Evolutionary conservation across 2,888 invertebrate genomes (phyloP), one percentile per base, ranked within the genome.

Genomic region (Malacosoma neustria): DNA sequence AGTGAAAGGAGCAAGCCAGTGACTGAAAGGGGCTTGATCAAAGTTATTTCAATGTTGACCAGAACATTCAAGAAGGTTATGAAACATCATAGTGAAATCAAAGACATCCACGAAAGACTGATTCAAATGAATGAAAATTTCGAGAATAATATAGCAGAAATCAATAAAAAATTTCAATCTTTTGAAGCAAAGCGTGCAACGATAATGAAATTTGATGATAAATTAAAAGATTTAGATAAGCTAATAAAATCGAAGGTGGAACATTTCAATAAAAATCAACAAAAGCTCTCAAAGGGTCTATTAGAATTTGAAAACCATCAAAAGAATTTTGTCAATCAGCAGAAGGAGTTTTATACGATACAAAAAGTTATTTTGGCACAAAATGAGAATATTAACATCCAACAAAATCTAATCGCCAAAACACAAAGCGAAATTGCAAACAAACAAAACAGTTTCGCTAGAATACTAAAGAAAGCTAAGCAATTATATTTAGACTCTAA

Each of bases 31-130:
- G 77, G 75, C 4, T 45, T 85, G 1, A 52, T 81, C 0, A 84
- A 79, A 57, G 67, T 85, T 0, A 52, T 85, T 1, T 57, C 79
- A 1, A 74, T 80, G 65, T 44, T 85, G 1, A 74, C 82, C 0
- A 80, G 72, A 42, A 76, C 80, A 0, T 82, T 82, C 30, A 82
- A 79, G 39, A 84, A 73, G 37, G 72, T 81, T 5, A 77, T 72
- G 61, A 77, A 62, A 38, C 81, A 85, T 37, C 80, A 82, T 12
- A 58, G 46, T 1, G 72, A 76, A 39, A 76, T 85, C 0, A 80
- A 73, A 51, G 45, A 51, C 2, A 74, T 79, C 15, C 69, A 80
- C 7, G 52, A 48, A 6, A 68, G 63, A 39, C 45, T 82, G 11
- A 50, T 54, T 0, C 54, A 49, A 4, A 43, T 72, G 0, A 72